Evolutionary conservation across 2,888 invertebrate genomes (phyloP).

Genomic region (Mylabris sibirica): DNA sequence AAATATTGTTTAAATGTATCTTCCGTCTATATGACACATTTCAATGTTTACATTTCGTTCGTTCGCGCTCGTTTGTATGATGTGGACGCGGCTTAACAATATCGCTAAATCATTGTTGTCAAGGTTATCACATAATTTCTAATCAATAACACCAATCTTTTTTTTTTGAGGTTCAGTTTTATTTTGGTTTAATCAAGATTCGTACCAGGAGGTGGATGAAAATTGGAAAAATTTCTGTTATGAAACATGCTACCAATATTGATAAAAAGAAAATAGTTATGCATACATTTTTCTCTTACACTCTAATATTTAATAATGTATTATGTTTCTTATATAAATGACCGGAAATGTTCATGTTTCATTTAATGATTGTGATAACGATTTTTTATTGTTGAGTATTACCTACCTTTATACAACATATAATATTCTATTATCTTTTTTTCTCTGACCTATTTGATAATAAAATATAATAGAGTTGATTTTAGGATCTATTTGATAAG

Average conservation of each 20-base stretch:
- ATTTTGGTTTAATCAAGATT: neutral
- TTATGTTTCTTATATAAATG: neutral
- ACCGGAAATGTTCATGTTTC: constrained; percentile 2
- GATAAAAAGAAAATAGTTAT: too few relatives aligned
- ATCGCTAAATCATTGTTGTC: neutral
- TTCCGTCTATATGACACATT: too few relatives aligned
- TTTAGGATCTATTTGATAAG: neutral
- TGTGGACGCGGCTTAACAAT: too few relatives aligned
- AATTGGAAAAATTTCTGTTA: neutral
- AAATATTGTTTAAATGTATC: too few relatives aligned
- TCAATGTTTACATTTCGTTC: too few relatives aligned
- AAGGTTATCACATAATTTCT: neutral
- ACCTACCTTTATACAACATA: neutral
- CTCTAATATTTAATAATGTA: too few relatives aligned
- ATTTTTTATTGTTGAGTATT: neutral
- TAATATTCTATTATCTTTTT: neutral
- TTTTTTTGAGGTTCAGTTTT: neutral
- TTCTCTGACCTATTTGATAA: neutral
- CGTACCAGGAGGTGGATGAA: neutral
- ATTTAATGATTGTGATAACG: neutral
- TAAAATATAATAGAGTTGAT: neutral
- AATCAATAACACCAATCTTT: neutral
- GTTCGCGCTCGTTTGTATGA: too few relatives aligned
- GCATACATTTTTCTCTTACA: too few relatives aligned
- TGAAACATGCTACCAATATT: too few relatives aligned